A percentile compares a stretch with the other conserved stretches of the same genome.
Evolutionary conservation across 2,113 vertebrate genomes (phyloP).

Genomic region (Rhynchomys soricoides): DNA sequence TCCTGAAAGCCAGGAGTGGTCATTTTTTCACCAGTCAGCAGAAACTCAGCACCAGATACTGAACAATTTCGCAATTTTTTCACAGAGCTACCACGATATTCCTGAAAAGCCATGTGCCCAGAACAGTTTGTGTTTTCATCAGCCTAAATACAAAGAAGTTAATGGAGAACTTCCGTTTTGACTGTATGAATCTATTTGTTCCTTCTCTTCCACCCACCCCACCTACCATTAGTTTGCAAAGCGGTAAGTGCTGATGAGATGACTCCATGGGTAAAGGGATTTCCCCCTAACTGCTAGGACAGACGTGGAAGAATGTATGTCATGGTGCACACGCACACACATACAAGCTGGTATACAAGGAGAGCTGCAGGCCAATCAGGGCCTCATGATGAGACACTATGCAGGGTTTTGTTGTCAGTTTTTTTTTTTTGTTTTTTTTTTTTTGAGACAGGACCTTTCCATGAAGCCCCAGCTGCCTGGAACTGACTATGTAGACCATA

Average conservation of each 20-base stretch:
- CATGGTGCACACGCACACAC: background rate
- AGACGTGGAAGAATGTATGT: background rate
- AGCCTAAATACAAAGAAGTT: background rate
- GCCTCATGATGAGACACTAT: background rate
- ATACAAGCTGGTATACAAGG: background rate
- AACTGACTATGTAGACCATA: background rate
- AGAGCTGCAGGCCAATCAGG: background rate
- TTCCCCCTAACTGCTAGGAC: background rate
- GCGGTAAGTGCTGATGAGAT: background rate
- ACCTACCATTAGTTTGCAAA: background rate
- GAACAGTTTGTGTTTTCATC: background rate
- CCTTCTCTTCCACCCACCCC: background rate
- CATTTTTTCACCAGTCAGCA: constrained; percentile 1
- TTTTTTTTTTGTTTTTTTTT: too few relatives aligned
- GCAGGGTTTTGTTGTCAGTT: background rate
- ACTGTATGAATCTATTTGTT: background rate
- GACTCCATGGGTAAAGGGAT: background rate
- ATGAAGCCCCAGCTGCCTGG: background rate
- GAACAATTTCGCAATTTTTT: constrained; percentile 23
- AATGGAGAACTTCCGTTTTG: background rate
- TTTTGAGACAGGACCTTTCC: background rate
- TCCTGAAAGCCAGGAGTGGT: background rate
- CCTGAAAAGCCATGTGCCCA: background rate
- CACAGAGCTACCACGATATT: background rate
- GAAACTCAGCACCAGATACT: background rate